phyloP scores from a whole-genome alignment of 1,140 invertebrate genomes.

The Pseudoatta argentina region DNA sequence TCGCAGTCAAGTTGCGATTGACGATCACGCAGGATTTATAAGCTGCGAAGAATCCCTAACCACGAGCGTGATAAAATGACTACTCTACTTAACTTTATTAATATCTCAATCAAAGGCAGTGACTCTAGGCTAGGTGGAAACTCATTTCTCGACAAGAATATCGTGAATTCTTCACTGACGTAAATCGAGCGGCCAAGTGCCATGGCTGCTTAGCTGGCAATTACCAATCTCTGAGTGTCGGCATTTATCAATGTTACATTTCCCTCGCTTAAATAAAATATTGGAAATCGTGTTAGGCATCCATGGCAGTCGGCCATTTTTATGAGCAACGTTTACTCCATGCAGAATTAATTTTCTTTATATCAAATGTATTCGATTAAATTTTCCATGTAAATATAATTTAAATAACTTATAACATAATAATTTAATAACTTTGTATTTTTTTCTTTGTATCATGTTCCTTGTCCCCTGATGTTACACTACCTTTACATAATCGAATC shows the following conservation, averaged over 20 bases:
- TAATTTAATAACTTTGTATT: not conserved
- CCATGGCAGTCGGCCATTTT: not conserved
- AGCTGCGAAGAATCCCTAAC: not conserved
- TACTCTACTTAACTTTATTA: conserved; percentile 56
- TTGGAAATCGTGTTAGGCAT: not conserved
- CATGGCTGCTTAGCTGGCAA: conserved; percentile 15
- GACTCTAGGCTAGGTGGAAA: not conserved
- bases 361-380: not conserved
- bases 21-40: conserved; percentile 33
- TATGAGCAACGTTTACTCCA: not conserved
- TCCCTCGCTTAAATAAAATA: not conserved
- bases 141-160: conserved; percentile 34
- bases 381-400: not conserved
- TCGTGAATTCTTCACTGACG: conserved; percentile 20
- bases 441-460: not conserved
- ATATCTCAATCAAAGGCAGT: conserved; percentile 48
- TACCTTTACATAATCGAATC: not conserved
- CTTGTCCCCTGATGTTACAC: not conserved
- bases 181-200: conserved; percentile 11
- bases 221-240: conserved; percentile 18
- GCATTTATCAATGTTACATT: conserved; percentile 21
- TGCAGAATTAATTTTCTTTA: not conserved
- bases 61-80: not conserved
- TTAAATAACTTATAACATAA: no score
- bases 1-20: conserved; percentile 24